Evolutionary conservation across 2,797 vertebrate species (phyloP), one percentile per base, ranked within the genome.

Genomic region (Argentina silus): DNA sequence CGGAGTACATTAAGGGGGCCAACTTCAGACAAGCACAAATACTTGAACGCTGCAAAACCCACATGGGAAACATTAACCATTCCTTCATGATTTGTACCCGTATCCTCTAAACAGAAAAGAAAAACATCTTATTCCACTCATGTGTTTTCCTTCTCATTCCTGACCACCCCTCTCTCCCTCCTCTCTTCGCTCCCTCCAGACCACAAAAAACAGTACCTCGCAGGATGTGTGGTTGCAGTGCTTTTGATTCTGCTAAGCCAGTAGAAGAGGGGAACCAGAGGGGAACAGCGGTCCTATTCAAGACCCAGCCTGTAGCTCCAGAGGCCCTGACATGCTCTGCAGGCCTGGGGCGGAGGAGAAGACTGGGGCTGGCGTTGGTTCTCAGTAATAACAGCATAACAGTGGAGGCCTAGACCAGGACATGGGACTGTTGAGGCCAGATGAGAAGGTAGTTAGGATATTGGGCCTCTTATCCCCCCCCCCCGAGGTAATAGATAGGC

Each of bases 261-360:
- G 75, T 75, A 69, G 77, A 21, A 73, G 67, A 86, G 84, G 83
- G 69, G 78, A 85, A 78, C 69, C 3, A 3, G 73, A 57, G 79
- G 89, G 70, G 74, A 87, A 89, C 87, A 90, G 81, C 76, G 73
- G 78, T 82, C 66, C 83, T 86, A 91, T 91, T 93, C 86, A 90
- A 85, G 83, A 85, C 70, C 43, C 77, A 82, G 79, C 82, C 84
- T 89, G 80, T 83, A 87, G 87, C 81, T 89, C 75, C 74, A 81
- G 79, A 87, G 78, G 82, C 77, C 74, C 77, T 70, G 75, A 78
- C 75, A 81, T 83, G 77, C 72, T 80, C 73, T 80, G 76, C 72
- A 78, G 75, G 67, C 70, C 78, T 42, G 14, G 71, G 67, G 82
- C 71, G 57, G 79, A 48, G 69, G 72, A 42, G 65, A 57, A 77